These are phyloP conservation scores for Martes flavigula DNA, from an alignment of 2,797 vertebrate species.

Conservation along the genomic window DNA sequence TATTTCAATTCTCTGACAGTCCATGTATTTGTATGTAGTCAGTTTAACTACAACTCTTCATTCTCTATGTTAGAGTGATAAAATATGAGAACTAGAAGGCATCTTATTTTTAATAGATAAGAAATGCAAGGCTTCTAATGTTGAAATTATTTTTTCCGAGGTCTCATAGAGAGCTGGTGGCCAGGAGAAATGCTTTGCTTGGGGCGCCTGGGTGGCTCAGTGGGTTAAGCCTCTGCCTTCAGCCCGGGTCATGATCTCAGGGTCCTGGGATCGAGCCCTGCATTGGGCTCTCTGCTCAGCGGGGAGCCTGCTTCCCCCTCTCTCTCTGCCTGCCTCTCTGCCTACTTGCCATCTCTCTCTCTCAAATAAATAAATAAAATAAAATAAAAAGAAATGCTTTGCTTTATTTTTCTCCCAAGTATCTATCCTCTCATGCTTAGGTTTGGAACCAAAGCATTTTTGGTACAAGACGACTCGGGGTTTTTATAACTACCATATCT, in stretches of 20 bases:
- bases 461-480: neutral
- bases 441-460: neutral
- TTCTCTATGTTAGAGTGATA: slow-evolving; percentile 9
- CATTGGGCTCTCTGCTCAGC: too few species aligned
- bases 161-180: neutral
- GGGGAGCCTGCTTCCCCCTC: too few species aligned
- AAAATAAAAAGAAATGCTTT: neutral
- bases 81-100: neutral
- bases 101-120: slow-evolving; percentile 22
- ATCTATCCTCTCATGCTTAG: neutral
- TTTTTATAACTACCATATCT: neutral
- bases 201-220: too few species aligned
- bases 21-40: neutral
- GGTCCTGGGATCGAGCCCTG: too few species aligned
- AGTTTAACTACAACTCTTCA: slow-evolving; percentile 12
- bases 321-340: too few species aligned
- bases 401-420: neutral
- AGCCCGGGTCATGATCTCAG: too few species aligned
- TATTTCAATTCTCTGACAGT: neutral
- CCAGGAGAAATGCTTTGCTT: neutral
- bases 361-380: too few species aligned
- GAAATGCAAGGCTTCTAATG: neutral
- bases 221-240: too few species aligned
- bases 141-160: slow-evolving; percentile 13
- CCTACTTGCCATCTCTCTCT: too few species aligned